These are phyloP conservation scores for Laterallus jamaicensis DNA, from an alignment of 2,113 vertebrate genomes.

Conservation along the genomic window DNA sequence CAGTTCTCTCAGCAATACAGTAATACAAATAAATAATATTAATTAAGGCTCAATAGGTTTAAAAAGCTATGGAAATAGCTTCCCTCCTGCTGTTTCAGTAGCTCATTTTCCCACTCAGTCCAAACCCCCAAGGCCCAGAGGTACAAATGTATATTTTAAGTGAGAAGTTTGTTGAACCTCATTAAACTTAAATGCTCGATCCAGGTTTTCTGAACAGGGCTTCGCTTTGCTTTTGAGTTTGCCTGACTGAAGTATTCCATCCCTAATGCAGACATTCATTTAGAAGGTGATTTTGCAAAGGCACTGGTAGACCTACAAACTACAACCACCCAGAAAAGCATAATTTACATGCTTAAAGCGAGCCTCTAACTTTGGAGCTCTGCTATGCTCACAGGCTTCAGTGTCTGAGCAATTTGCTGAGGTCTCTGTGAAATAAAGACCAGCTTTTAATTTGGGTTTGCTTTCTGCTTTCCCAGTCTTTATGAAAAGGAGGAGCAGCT, in stretches of 20 bases:
- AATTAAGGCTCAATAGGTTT: slow-evolving; percentile 46
- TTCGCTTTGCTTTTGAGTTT: slow-evolving; percentile 3
- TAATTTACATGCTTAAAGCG: background rate
- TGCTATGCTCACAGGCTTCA: background rate
- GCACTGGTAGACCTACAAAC: background rate
- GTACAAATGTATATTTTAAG: slow-evolving; percentile 53
- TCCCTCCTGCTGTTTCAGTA: slow-evolving; percentile 44
- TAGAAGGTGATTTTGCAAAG: slow-evolving; percentile 16
- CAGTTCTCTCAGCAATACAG: background rate
- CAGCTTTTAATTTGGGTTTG: slow-evolving; percentile 20
- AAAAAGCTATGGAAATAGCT: slow-evolving; percentile 46
- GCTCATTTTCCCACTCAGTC: slow-evolving; percentile 34
- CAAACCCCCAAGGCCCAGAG: slow-evolving; percentile 47
- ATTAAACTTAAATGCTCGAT: slow-evolving; percentile 55
- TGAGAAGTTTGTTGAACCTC: slow-evolving; percentile 64
- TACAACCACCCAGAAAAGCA: background rate
- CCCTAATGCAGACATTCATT: slow-evolving; percentile 14
- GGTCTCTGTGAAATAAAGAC: background rate
- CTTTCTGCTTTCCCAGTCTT: slow-evolving; percentile 6
- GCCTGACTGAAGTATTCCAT: slow-evolving; percentile 12
- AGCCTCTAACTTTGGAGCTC: background rate
- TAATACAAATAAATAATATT: slow-evolving; percentile 65
- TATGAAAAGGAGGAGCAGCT: background rate
- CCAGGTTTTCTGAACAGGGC: background rate
- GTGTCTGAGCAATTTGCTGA: background rate